Percentiles rank a stretch among this genome's conserved stretches.
phyloP scores from a whole-genome alignment of 1,140 invertebrate species.

The Brachionus asplanchnoidis region DNA sequence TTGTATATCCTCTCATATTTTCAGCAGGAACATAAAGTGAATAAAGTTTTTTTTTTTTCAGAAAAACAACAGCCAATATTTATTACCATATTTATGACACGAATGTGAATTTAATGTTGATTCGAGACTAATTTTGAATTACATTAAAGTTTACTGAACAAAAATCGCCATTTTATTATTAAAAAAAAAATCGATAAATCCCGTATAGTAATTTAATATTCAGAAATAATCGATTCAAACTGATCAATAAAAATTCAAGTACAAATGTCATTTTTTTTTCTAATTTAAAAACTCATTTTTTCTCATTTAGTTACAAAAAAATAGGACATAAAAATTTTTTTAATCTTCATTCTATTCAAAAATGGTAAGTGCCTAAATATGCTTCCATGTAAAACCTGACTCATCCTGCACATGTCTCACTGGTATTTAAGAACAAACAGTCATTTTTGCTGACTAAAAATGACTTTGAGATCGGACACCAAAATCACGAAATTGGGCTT shows the following conservation, averaged over 20 bases:
- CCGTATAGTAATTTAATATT: neutral
- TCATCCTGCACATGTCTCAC: neutral
- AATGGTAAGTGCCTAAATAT: neutral
- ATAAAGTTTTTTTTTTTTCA: neutral
- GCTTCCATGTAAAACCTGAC: neutral
- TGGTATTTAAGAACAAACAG: no score
- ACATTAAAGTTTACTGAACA: neutral
- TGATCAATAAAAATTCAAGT: neutral
- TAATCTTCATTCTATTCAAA: neutral
- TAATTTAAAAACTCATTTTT: conserved; percentile 1
- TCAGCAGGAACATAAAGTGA: neutral
- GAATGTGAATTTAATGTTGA: neutral
- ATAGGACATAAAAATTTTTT: neutral
- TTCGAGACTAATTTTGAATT: neutral
- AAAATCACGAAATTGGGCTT: no score
- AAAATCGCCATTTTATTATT: neutral
- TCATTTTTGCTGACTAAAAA: neutral
- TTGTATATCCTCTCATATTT: neutral
- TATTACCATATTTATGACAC: neutral
- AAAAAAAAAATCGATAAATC: neutral
- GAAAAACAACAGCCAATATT: conserved; percentile 11
- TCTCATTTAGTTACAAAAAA: neutral
- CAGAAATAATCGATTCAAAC: neutral
- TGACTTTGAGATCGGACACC: no score
- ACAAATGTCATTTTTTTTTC: neutral